Evolutionary conservation across 2,113 vertebrate species (phyloP), one percentile per base, ranked within the genome.

Genomic region (Tupaia chinensis): DNA sequence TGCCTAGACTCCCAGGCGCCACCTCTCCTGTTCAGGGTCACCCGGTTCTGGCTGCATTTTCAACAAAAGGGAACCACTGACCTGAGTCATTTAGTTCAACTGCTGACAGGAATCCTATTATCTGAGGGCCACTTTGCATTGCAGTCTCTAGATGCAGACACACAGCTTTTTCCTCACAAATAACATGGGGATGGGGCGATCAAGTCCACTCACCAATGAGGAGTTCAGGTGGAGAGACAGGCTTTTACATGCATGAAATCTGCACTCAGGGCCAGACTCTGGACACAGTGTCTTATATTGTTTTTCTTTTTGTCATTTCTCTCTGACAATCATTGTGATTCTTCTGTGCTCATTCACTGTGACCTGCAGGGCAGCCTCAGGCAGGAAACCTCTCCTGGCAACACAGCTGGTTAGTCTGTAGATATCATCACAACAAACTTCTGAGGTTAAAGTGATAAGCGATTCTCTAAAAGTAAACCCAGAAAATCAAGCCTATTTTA

Each of bases 71-170:
- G n/a, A 96, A 79, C 9, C 7, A 25, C 54, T 94, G 94, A 93
- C 83, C 81, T 87, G 65, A 91, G 72, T 77, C 72, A 91, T 92
- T 95, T 89, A 66, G 72, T 63, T 87, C 32, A 86, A 44, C 5
- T 87, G 70, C 87, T 77, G 56, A 97, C 89, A 93, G 83, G 85
- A 97, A 97, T 94, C 80, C 80, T 87, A 60, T 96, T 93, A 91
- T 80, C 66, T 61, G 65, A 89, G 61, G 87, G 61, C 65, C 60
- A 63, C 32, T 93, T 93, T 61, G 20, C 83, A 80, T 16, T 65
- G 82, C 81, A 53, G 29, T 73, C 60, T 87, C 19, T 58, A n/a
- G 66, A 86, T 53, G 16, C 22, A 19, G 27, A 19, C 20, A 9
- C 20, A 69, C 12, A 87, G 34, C 72, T 95, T 60, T 68, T 53